phyloP scores from a whole-genome alignment of 64 coral and sea anemone genomes.

The Porites australiensis region DNA sequence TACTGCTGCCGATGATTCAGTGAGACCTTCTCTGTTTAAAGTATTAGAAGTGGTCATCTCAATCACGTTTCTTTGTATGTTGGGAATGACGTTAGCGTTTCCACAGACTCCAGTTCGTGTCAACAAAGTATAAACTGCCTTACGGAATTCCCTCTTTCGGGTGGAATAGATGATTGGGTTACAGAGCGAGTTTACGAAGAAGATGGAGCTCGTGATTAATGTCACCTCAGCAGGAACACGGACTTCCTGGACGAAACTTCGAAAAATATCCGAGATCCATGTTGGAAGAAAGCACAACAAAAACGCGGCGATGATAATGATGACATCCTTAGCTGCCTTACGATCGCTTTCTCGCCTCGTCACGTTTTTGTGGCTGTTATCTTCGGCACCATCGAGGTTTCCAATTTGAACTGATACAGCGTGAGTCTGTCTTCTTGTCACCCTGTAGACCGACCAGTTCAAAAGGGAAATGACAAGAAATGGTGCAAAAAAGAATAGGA shows the following conservation, averaged over 20 bases:
- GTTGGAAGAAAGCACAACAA: not conserved
- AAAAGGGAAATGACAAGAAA: not conserved
- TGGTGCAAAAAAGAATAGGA: not conserved
- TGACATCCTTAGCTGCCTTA: not conserved
- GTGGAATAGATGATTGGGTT: slow-evolving; percentile 19
- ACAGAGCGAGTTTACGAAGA: not conserved
- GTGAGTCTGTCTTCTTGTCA: not conserved
- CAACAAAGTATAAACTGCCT: not conserved
- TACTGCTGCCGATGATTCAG: too few relatives aligned
- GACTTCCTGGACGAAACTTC: not conserved
- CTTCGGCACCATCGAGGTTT: not conserved
- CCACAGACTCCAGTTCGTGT: not conserved
- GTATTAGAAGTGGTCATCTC: too few relatives aligned
- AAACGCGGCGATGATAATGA: not conserved
- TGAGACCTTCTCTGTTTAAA: too few relatives aligned
- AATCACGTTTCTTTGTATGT: too few relatives aligned
- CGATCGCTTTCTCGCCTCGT: too few relatives aligned
- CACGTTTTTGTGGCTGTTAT: too few relatives aligned
- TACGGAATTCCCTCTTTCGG: not conserved
- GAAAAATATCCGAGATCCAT: not conserved
- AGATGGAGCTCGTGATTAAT: not conserved
- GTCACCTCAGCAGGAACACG: not conserved
- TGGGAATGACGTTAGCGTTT: not conserved
- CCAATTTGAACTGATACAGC: not conserved
- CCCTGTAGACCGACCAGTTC: not conserved